Conservation (phyloP, 2,113 vertebrate genomes). For the Cinclus mexicanus region DNA sequence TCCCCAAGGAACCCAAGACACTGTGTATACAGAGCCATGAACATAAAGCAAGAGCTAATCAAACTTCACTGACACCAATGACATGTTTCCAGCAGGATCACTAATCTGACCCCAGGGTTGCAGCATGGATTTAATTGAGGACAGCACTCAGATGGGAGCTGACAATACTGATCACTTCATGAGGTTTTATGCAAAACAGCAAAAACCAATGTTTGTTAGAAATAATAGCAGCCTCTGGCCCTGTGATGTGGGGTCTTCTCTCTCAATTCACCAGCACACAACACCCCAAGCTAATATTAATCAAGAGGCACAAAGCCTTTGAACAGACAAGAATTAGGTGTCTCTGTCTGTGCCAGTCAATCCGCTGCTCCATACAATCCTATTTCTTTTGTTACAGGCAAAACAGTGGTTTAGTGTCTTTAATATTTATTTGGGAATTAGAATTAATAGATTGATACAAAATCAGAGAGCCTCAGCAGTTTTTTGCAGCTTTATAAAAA, state of each 20-base stretch:
- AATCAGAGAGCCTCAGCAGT: neutral
- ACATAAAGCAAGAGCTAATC: neutral
- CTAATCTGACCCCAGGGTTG: neutral
- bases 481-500: neutral
- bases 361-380: neutral
- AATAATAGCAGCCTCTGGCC: neutral
- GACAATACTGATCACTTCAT: neutral
- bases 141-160: neutral
- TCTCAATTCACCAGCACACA: neutral
- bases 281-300: neutral
- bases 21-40: neutral
- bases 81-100: neutral
- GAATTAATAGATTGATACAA: neutral
- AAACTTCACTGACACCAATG: neutral
- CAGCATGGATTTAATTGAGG: neutral
- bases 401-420: neutral
- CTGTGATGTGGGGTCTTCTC: neutral
- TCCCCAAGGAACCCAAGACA: neutral
- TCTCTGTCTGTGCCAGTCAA: neutral
- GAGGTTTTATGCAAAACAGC: neutral
- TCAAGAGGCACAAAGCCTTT: constrained; percentile 6
- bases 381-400: constrained; percentile 1
- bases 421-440: neutral
- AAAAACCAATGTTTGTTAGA: neutral
- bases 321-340: neutral